Conservation (phyloP, 2,113 vertebrate species). For the Chaetura pelagica region DNA sequence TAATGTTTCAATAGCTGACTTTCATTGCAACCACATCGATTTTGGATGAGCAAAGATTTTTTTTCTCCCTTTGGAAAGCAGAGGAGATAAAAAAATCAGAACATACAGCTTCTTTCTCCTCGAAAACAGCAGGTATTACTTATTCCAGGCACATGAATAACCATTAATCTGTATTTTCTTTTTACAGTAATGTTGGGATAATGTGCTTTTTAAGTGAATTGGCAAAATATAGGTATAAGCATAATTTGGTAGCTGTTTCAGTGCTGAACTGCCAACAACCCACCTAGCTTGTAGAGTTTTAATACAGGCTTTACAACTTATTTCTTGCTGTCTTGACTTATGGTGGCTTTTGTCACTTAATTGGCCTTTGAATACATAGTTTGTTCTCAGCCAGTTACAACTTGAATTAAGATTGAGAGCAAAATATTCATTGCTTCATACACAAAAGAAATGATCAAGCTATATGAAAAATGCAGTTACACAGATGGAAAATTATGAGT, state of each 20-base stretch:
- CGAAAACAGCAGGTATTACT: not conserved
- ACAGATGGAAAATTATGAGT: not conserved
- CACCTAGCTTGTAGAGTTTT: not conserved
- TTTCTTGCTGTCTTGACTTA: not conserved
- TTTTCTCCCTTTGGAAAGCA: not conserved
- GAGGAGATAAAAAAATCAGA: not conserved
- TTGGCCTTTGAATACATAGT: not conserved
- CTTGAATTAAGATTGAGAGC: not conserved
- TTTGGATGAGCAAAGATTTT: not conserved
- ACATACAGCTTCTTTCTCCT: not conserved
- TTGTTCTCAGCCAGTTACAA: not conserved
- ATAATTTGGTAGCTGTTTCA: not conserved
- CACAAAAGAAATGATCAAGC: not conserved
- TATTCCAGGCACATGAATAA: not conserved
- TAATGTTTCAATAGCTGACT: not conserved
- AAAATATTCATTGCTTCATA: not conserved
- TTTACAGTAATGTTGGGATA: not conserved
- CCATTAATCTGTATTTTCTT: slow-evolving; percentile 6
- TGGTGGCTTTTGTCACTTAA: not conserved
- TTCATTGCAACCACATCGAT: not conserved
- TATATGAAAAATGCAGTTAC: not conserved
- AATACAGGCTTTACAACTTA: not conserved
- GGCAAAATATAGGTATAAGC: not conserved
- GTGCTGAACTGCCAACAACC: not conserved
- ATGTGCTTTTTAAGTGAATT: not conserved